A percentile compares a stretch with the other conserved stretches of the same genome.
phyloP scores from a whole-genome alignment of 2,113 vertebrate genomes.

The Aplodontia rufa region DNA sequence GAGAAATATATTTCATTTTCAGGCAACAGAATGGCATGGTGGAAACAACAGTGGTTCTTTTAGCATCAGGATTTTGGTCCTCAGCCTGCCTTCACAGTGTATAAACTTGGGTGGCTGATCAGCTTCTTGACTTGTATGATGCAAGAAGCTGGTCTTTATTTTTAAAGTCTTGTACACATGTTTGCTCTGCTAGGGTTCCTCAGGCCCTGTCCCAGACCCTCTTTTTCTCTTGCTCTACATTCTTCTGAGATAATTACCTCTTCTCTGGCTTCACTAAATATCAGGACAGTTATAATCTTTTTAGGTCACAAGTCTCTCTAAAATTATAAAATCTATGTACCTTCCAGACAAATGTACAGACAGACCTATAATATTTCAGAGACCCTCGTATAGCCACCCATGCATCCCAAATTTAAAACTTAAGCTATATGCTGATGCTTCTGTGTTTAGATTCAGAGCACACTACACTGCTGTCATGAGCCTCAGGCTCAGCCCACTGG shows the following conservation, averaged over 20 bases:
- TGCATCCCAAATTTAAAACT: not conserved
- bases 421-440: not conserved
- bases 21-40: not conserved
- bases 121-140: not conserved
- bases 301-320: not conserved
- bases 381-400: not conserved
- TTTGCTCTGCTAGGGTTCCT: not conserved
- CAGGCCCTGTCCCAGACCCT: not conserved
- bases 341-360: not conserved
- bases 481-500: not conserved
- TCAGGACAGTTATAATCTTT: not conserved
- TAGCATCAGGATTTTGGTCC: not conserved
- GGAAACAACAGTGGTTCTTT: not conserved
- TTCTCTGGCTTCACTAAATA: not conserved
- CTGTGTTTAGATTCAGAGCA: not conserved
- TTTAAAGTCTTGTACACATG: not conserved
- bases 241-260: not conserved
- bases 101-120: not conserved
- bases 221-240: not conserved
- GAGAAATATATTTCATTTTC: not conserved
- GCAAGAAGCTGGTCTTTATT: not conserved
- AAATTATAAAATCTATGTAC: constrained; percentile 22
- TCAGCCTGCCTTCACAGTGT: not conserved
- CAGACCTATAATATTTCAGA: not conserved
- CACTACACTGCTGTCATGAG: not conserved